Evolutionary conservation across 1,140 invertebrate genomes (phyloP).

Genomic region (Hypsibius dujardini): DNA sequence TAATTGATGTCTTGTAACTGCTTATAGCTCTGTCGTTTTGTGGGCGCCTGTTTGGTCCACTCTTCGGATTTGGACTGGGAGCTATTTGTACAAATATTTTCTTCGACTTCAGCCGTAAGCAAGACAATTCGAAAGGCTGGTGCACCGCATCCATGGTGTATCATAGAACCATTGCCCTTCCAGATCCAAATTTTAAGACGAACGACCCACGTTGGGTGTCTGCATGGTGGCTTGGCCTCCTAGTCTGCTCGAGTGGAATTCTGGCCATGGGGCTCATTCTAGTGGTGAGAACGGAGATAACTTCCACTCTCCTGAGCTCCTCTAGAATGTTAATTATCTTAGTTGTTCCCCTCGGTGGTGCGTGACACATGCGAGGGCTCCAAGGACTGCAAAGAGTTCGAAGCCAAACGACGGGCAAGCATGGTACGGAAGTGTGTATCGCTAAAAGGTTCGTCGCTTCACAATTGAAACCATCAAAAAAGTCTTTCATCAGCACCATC

Average conservation of each 20-base stretch:
- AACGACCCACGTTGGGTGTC: conserved; percentile 75
- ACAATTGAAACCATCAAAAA: no score
- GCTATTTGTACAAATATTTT: conserved; percentile 70
- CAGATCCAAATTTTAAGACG: conserved; percentile 53
- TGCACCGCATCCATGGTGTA: no score
- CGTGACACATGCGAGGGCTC: not conserved
- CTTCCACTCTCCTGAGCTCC: not conserved
- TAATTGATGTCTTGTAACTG: no score
- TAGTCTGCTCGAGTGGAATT: not conserved
- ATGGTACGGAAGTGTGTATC: not conserved
- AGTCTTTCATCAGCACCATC: not conserved
- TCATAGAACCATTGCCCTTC: no score
- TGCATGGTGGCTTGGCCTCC: conserved; percentile 71
- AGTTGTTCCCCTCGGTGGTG: conserved; percentile 1
- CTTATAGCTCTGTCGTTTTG: conserved; percentile 69
- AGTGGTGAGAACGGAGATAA: not conserved
- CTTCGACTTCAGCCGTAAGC: conserved; percentile 42
- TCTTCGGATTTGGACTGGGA: conserved; percentile 69
- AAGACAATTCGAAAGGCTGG: no score
- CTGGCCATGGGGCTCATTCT: not conserved
- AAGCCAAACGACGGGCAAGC: conserved; percentile 1
- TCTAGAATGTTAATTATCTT: not conserved
- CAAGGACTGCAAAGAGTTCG: not conserved
- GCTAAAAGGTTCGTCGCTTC: not conserved
- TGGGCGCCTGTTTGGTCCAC: conserved; percentile 69